A percentile compares a stretch with the other conserved stretches of the same genome.
phyloP scores from a whole-genome alignment of 2,797 vertebrate genomes.

The Manis pentadactyla region DNA sequence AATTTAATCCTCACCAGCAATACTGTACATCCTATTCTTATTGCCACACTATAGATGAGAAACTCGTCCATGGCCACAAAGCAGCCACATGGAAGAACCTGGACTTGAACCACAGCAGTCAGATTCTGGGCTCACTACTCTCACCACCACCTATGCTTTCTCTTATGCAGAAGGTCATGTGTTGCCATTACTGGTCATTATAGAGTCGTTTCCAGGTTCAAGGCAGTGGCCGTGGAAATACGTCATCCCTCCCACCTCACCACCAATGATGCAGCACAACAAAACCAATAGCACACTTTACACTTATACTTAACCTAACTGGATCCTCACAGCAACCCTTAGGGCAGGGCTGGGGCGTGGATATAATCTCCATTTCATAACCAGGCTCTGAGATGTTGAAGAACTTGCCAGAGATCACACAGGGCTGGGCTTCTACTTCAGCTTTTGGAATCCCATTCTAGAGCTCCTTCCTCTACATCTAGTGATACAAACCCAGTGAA shows the following conservation, averaged over 20 bases:
- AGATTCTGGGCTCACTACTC: background rate
- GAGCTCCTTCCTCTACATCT: background rate
- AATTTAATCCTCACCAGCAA: background rate
- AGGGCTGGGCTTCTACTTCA: background rate
- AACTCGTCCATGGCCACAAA: background rate
- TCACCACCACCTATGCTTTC: background rate
- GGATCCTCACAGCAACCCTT: background rate
- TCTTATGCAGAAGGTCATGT: background rate
- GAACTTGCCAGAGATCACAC: background rate
- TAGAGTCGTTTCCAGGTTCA: background rate
- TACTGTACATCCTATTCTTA: background rate
- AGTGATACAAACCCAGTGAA: background rate
- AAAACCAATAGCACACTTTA: background rate
- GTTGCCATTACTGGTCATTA: background rate
- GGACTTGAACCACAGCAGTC: background rate
- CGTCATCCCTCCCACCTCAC: background rate
- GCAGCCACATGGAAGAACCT: background rate
- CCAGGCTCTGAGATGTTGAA: background rate
- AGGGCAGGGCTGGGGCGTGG: background rate
- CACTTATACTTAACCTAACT: background rate
- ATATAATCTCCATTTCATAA: constrained; percentile 9
- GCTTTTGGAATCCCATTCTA: background rate
- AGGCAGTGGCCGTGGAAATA: background rate
- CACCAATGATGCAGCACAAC: background rate
- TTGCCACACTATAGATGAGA: background rate